These are phyloP conservation scores for Crossocerus cetratus DNA, from an alignment of 2,888 invertebrate species.

Conservation along the genomic window DNA sequence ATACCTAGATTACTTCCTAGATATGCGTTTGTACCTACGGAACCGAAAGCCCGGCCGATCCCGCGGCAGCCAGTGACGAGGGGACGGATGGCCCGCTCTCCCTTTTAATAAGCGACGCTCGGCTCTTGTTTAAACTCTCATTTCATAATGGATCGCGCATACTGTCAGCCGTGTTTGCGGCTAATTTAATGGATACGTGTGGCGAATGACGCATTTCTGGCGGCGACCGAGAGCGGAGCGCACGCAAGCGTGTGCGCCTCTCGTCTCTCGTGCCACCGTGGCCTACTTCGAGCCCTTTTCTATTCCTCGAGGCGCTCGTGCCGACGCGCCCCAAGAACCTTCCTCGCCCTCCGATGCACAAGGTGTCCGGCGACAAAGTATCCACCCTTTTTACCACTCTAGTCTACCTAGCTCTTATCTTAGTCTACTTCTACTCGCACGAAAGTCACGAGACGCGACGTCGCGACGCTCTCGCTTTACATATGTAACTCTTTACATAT, in stretches of 20 bases:
- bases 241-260: neutral
- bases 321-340: too few relatives aligned
- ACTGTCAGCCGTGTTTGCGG: neutral
- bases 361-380: too few relatives aligned
- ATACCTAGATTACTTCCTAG: neutral
- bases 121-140: neutral
- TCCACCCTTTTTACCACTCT: too few relatives aligned
- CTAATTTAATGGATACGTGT: slow-evolving; percentile 1
- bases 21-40: slow-evolving; percentile 1
- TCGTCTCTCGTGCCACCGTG: neutral
- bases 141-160: neutral
- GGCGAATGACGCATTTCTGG: neutral
- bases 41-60: neutral
- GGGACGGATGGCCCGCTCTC: neutral
- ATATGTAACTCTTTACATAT: too few relatives aligned
- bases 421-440: too few relatives aligned
- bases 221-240: too few relatives aligned
- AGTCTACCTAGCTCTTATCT: too few relatives aligned
- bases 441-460: too few relatives aligned
- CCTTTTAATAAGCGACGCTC: neutral
- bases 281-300: slow-evolving; percentile 1
- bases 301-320: neutral
- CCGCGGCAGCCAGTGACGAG: neutral
- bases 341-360: too few relatives aligned
- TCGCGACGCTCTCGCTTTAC: too few relatives aligned